Evolutionary conservation across 2,113 vertebrate species (phyloP), one percentile per base, ranked within the genome.

Genomic region (Melanocharis versteri): DNA sequence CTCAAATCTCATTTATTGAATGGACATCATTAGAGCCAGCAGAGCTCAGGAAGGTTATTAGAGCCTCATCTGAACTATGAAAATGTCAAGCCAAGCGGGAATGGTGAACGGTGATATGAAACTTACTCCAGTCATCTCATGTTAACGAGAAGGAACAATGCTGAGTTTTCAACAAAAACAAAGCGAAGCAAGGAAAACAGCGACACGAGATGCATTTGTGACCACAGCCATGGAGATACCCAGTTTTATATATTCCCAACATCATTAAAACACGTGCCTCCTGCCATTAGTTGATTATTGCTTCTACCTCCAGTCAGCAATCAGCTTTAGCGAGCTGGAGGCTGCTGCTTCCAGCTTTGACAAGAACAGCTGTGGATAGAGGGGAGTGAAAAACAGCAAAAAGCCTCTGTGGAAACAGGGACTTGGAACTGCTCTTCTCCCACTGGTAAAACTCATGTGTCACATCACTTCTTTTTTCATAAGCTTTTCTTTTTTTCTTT

Each of bases 11-110:
- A 62, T 82, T 95, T 97, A 95, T 18, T 94, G 94, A 94, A 94
- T 50, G 96, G 96, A 95, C 94, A 97, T 97, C 97, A 98, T 98
- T 98, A 98, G 95, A 97, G 83, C 16, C 39, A 97, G 86, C 90
- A 92, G 81, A 96, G 89, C 96, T 86, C 76, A 90, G 96, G 96
- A 97, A 98, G 95, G 92, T 97, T 97, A 96, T 97, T 97, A 97
- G 68, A 97, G 94, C 95, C 96, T 96, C 96, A 97, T 97, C 93
- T 94, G 87, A 97, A 93, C 94, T 78, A 96, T 22, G 65, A 47
- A 97, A 98, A 98, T 97, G 98, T 97, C 97, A 97, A 95, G 96
- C 42, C 95, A 77, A 86, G 89, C 47, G 78, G 92, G 90, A 92
- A 96, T 87, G 89, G 94, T 42, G 89, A 93, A 87, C 27, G 19